Evolutionary conservation across 2,797 vertebrate species (phyloP).

Genomic region (Australoheros facetus): DNA sequence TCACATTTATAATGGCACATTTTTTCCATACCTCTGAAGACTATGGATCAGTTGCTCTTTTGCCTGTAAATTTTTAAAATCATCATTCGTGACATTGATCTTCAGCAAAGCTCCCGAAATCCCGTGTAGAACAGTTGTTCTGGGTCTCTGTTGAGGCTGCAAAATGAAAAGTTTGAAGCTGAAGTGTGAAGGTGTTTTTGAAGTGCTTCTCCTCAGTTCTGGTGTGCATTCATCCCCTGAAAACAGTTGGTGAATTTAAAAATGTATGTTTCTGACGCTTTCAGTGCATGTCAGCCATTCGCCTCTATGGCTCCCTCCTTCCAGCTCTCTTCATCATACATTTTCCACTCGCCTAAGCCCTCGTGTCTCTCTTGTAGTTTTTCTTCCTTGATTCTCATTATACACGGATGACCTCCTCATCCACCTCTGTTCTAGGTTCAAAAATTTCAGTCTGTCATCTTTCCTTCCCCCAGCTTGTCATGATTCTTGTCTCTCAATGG

Average conservation of each 20-base stretch:
- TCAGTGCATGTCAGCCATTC: conserved; percentile 25
- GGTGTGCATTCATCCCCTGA: conserved; percentile 29
- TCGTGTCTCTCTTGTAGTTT: not conserved
- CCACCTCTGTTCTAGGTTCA: conserved; percentile 19
- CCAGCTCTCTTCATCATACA: not conserved
- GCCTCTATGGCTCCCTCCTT: conserved; percentile 11
- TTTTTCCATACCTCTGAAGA: not conserved
- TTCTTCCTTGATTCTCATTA: conserved; percentile 48
- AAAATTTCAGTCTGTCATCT: conserved; percentile 8
- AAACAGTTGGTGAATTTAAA: conserved; percentile 57
- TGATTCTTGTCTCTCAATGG: conserved; percentile 37
- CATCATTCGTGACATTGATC: not conserved
- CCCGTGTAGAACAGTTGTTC: conserved; percentile 22
- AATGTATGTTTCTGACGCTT: conserved; percentile 55
- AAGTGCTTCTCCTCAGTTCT: conserved; percentile 36
- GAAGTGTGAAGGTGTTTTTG: conserved; percentile 48
- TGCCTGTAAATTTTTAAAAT: not conserved
- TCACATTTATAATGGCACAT: not conserved
- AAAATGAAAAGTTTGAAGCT: conserved; percentile 32
- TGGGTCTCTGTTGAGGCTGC: conserved; percentile 29
- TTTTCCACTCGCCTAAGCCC: conserved; percentile 7
- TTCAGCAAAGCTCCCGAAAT: conserved; percentile 14
- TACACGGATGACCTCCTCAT: conserved; percentile 40
- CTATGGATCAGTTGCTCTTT: conserved; percentile 2
- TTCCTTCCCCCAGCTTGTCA: conserved; percentile 41